These are phyloP conservation scores for Venusia cambrica DNA, from an alignment of 2,888 invertebrate species.

Conservation along the genomic window DNA sequence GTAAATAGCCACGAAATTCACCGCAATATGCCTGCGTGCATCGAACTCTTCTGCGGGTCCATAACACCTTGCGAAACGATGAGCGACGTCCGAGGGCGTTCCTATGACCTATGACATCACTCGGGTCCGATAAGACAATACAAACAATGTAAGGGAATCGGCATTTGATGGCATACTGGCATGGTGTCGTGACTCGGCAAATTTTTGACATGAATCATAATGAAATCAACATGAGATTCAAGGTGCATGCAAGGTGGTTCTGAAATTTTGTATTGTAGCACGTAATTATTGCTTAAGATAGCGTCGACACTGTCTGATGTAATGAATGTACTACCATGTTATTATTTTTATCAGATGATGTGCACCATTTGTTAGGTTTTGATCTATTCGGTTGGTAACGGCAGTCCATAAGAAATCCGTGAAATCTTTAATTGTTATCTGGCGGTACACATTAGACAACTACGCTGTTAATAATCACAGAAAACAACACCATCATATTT, in stretches of 20 bases:
- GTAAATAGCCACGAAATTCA: conserved; percentile 46
- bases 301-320: conserved; percentile 25
- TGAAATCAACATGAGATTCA: conserved; percentile 56
- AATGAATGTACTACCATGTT: conserved; percentile 25
- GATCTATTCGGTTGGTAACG: conserved; percentile 20
- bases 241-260: conserved; percentile 52
- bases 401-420: conserved; percentile 27
- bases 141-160: conserved; percentile 68
- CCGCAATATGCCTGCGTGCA: conserved; percentile 34
- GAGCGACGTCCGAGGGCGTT: conserved; percentile 50
- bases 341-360: conserved; percentile 27
- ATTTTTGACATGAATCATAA: conserved; percentile 60
- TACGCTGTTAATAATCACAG: conserved; percentile 9
- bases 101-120: conserved; percentile 71
- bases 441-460: conserved; percentile 17
- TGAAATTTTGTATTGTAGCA: conserved; percentile 37
- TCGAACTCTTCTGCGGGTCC: conserved; percentile 31
- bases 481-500: conserved; percentile 12
- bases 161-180: conserved; percentile 57
- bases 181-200: conserved; percentile 52
- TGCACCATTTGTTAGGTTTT: conserved; percentile 21
- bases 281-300: conserved; percentile 19
- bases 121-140: conserved; percentile 56
- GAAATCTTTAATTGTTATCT: conserved; percentile 30
- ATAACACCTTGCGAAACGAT: conserved; percentile 57